Conservation (phyloP, 1,140 invertebrate genomes). For the Triops longicaudatus region DNA sequence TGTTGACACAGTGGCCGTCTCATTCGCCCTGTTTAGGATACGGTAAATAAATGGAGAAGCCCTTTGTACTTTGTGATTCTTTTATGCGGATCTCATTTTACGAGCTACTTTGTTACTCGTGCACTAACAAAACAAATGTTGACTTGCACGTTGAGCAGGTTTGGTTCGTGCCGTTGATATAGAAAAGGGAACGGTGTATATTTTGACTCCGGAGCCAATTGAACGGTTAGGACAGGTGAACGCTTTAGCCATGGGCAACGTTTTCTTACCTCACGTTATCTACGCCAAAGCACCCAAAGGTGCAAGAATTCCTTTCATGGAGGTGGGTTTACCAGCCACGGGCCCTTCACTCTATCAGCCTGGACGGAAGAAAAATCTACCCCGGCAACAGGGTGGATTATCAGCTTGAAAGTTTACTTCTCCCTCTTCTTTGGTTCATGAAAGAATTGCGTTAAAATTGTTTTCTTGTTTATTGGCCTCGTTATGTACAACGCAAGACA, state of each 20-base stretch:
- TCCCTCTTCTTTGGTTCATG: neutral
- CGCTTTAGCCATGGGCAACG: conserved; percentile 16
- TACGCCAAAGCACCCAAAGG: conserved; percentile 4
- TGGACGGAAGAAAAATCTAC: neutral
- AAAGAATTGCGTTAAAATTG: neutral
- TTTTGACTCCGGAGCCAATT: conserved; percentile 21
- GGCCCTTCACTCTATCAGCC: neutral
- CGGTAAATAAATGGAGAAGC: neutral
- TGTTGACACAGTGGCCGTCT: conserved; percentile 16
- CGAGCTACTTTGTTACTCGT: neutral
- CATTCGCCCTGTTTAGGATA: conserved; percentile 20
- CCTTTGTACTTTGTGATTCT: neutral
- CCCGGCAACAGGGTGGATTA: neutral
- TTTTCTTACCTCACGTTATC: conserved; percentile 12
- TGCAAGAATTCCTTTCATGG: neutral
- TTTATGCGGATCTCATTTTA: neutral
- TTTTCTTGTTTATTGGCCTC: neutral
- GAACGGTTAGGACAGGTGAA: conserved; percentile 21
- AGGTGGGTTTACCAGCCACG: neutral
- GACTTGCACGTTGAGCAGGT: neutral
- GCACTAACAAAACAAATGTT: neutral
- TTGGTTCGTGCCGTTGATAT: conserved; percentile 18
- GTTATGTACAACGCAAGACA: neutral
- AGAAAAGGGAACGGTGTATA: neutral
- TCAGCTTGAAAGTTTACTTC: neutral